Evolutionary conservation across 2,888 invertebrate species (phyloP).

Genomic region (Mesoligia furuncula): DNA sequence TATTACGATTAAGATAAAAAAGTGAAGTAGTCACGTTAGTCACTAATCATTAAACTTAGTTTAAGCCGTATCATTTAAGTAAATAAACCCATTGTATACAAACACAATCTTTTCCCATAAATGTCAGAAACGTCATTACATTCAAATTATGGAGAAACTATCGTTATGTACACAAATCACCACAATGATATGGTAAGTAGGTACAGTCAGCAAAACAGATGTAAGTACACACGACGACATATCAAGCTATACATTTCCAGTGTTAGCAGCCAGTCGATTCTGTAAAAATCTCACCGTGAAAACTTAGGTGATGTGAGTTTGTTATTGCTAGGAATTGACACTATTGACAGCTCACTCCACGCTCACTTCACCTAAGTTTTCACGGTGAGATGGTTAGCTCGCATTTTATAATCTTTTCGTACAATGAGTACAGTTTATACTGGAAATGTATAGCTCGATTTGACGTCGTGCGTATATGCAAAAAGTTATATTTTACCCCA

Average conservation of each 20-base stretch:
- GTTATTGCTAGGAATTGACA: no score
- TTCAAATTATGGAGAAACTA: conserved; percentile 48
- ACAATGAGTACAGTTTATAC: neutral
- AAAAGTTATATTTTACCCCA: neutral
- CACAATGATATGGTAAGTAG: conserved; percentile 45
- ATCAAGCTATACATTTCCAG: no score
- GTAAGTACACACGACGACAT: neutral
- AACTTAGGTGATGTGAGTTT: no score
- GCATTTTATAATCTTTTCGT: no score
- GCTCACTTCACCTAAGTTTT: no score
- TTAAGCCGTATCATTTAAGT: neutral
- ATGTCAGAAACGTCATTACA: conserved; percentile 42
- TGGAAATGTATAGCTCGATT: neutral
- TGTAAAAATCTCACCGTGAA: no score
- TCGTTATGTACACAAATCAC: conserved; percentile 39
- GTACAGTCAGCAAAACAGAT: conserved; percentile 18
- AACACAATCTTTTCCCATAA: conserved; percentile 17
- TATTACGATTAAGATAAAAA: neutral
- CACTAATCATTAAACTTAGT: neutral
- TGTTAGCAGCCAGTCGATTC: no score
- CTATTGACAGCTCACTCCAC: no score
- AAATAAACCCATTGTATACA: conserved; percentile 18
- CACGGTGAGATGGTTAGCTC: no score
- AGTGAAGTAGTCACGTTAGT: neutral
- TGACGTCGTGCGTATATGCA: neutral